phyloP scores from a whole-genome alignment of 1,140 invertebrate genomes.

The Magallana gigas region DNA sequence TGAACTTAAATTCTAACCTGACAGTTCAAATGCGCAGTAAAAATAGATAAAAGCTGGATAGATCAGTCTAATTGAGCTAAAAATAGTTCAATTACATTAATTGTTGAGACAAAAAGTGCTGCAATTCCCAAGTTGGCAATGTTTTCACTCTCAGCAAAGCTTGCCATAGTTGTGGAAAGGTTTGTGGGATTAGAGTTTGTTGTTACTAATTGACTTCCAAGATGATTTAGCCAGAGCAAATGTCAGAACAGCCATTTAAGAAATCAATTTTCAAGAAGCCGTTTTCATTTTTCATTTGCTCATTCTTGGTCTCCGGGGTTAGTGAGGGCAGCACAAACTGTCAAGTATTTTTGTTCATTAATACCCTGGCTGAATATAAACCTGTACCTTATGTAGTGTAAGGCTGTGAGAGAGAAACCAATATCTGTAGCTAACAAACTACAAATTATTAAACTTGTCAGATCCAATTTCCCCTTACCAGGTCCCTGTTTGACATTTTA shows the following conservation, averaged over 20 bases:
- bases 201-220: slow-evolving; percentile 7
- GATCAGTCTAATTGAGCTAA: not conserved
- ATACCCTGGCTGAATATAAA: no score
- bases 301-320: no score
- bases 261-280: not conserved
- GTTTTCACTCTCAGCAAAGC: not conserved
- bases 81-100: not conserved
- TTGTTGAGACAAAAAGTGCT: not conserved
- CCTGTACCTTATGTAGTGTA: no score
- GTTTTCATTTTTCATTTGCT: not conserved
- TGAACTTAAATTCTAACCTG: no score
- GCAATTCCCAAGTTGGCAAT: not conserved
- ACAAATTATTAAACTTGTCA: slow-evolving; percentile 29
- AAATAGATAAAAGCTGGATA: no score
- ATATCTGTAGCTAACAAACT: not conserved
- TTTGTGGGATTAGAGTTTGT: not conserved
- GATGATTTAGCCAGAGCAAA: not conserved
- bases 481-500: slow-evolving; percentile 2
- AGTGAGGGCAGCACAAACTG: no score
- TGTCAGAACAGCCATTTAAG: not conserved
- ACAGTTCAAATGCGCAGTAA: no score
- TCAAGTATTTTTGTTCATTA: no score
- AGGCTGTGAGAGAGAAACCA: not conserved
- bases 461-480: slow-evolving; percentile 1
- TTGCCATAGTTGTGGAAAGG: not conserved